phyloP scores from a whole-genome alignment of 2,888 invertebrate genomes.

The Habroteleia sp. region DNA sequence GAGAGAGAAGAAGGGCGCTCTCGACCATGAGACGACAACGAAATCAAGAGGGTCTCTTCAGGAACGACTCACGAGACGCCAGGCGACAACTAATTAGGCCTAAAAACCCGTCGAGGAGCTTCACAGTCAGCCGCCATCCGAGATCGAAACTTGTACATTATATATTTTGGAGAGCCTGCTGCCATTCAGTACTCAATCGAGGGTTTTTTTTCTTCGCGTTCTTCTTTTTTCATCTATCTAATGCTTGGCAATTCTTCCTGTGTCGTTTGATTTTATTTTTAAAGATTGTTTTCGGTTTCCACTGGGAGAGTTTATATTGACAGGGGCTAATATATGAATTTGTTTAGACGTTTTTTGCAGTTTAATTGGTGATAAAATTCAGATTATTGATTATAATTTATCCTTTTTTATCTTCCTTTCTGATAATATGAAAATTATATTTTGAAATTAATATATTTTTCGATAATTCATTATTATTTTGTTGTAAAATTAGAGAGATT shows the following conservation, averaged over 20 bases:
- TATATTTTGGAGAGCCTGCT: slow-evolving; percentile 58
- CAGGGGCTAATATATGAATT: no score
- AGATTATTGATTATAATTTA: no score
- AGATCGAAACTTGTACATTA: slow-evolving; percentile 54
- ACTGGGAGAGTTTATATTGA: no score
- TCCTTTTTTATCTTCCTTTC: no score
- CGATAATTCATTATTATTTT: no score
- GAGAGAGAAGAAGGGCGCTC: slow-evolving; percentile 55
- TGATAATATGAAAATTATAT: no score
- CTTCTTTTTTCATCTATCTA: slow-evolving; percentile 2
- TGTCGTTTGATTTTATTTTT: no score
- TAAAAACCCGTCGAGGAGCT: slow-evolving; percentile 76
- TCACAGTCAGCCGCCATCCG: slow-evolving; percentile 69
- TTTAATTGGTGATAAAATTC: no score
- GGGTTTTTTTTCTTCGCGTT: not conserved
- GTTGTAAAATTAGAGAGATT: no score
- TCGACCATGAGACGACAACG: slow-evolving; percentile 66
- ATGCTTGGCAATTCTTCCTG: not conserved
- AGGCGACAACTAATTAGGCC: slow-evolving; percentile 81
- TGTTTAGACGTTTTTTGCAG: no score
- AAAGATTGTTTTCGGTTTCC: no score
- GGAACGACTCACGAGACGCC: slow-evolving; percentile 72
- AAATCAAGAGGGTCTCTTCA: slow-evolving; percentile 69
- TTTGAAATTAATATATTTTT: no score
- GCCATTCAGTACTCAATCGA: slow-evolving; percentile 63